These are phyloP conservation scores for Molanna angustata DNA, from an alignment of 2,888 invertebrate genomes.

Conservation along the genomic window DNA sequence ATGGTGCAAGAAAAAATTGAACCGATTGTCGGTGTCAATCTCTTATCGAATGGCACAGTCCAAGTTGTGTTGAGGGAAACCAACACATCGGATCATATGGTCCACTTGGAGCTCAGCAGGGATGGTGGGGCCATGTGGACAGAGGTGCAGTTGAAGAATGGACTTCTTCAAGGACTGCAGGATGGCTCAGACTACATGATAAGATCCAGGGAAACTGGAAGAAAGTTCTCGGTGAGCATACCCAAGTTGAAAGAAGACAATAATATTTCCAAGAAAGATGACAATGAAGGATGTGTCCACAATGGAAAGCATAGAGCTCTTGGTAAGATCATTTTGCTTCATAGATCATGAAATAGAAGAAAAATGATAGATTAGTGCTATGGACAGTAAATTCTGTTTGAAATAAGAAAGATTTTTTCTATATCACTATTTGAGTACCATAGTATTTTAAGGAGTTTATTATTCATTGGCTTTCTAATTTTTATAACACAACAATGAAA, in stretches of 20 bases:
- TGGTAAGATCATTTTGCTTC: constrained; percentile 16
- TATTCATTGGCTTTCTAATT: too few relatives aligned
- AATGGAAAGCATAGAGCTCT: constrained; percentile 24
- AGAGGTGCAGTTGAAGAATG: constrained; percentile 46
- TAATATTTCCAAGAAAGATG: constrained; percentile 13
- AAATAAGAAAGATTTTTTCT: too few relatives aligned
- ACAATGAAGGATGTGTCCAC: constrained; percentile 20
- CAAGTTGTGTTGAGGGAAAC: constrained; percentile 48
- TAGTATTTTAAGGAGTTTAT: too few relatives aligned
- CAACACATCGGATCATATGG: constrained; percentile 45
- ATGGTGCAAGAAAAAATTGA: constrained; percentile 41
- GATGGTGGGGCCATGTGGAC: constrained; percentile 46
- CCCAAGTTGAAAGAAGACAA: constrained; percentile 19
- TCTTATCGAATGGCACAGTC: constrained; percentile 50
- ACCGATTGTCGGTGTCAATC: constrained; percentile 50
- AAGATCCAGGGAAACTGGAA: constrained; percentile 51
- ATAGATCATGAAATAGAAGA: too few relatives aligned
- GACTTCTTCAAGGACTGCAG: constrained; percentile 47
- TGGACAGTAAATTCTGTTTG: too few relatives aligned
- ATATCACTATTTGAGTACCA: too few relatives aligned
- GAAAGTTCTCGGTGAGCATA: constrained; percentile 47
- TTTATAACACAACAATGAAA: too few relatives aligned
- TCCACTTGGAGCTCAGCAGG: constrained; percentile 46
- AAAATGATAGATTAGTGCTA: too few relatives aligned
- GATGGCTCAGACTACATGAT: constrained; percentile 49